A percentile compares a stretch with the other conserved stretches of the same genome.
phyloP scores from a whole-genome alignment of 1,140 invertebrate species.

The Procambarus clarkii region DNA sequence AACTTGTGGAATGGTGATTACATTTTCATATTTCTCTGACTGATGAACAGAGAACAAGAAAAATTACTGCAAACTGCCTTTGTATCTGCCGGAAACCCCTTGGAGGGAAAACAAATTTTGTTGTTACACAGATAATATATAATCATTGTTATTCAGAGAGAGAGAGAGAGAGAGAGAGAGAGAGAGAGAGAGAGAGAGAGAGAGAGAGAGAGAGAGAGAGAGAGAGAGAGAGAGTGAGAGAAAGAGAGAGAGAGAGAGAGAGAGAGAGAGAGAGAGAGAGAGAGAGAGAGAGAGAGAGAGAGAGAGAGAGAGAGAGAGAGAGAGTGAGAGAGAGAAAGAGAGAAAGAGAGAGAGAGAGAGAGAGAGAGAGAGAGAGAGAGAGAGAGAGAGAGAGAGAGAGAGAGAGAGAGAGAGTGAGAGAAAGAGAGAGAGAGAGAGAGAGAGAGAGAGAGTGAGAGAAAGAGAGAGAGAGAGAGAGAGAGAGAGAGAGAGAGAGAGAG shows the following conservation, averaged over 20 bases:
- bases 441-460: slow-evolving; percentile 8
- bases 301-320: neutral
- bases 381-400: neutral
- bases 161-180: no score
- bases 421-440: slow-evolving; percentile 13
- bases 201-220: slow-evolving; percentile 1
- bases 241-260: neutral
- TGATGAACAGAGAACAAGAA: no score
- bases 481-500: neutral
- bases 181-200: neutral
- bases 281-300: neutral
- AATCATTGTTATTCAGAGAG: no score
- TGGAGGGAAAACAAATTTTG: neutral
- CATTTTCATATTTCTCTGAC: neutral
- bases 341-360: neutral
- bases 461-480: neutral
- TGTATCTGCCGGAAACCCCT: neutral
- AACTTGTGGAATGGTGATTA: neutral
- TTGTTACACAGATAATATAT: neutral
- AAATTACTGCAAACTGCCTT: no score
- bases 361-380: neutral
- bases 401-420: slow-evolving; percentile 12
- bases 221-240: neutral
- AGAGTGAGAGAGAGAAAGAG: neutral
- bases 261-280: neutral